Conservation (phyloP, 1,140 invertebrate species). For the Danaus melanippus region DNA sequence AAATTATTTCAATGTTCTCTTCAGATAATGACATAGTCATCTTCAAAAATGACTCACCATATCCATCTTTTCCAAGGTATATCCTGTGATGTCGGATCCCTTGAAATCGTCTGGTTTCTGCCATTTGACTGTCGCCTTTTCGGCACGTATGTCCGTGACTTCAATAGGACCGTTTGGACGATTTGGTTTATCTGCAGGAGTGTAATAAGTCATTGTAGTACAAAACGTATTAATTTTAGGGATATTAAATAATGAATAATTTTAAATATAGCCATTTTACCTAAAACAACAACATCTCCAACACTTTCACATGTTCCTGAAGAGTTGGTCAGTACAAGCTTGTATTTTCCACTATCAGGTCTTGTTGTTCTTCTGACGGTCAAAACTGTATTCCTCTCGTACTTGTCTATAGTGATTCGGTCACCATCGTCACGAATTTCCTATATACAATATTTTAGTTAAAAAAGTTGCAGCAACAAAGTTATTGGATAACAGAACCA, state of each 20-base stretch:
- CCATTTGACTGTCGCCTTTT: constrained; percentile 96
- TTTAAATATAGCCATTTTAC: constrained; percentile 57
- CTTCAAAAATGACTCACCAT: constrained; percentile 58
- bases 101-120: constrained; percentile 94
- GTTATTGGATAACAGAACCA: too few relatives aligned
- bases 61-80: constrained; percentile 98
- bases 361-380: constrained; percentile 90
- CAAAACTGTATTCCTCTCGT: constrained; percentile 91
- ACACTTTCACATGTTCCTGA: constrained; percentile 87
- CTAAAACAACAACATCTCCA: constrained; percentile 91
- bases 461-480: too few relatives aligned
- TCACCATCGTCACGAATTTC: constrained; percentile 67
- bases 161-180: constrained; percentile 89
- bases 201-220: background rate
- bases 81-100: constrained; percentile 93
- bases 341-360: constrained; percentile 93
- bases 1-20: background rate
- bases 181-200: constrained; percentile 85
- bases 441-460: constrained; percentile 25
- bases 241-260: constrained; percentile 2
- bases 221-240: background rate
- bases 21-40: too few relatives aligned
- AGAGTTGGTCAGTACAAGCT: constrained; percentile 85
- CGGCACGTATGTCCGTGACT: constrained; percentile 88
- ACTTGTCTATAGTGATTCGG: constrained; percentile 88